Conservation (phyloP, 2,113 vertebrate species). For the Coracopsis vasa region DNA sequence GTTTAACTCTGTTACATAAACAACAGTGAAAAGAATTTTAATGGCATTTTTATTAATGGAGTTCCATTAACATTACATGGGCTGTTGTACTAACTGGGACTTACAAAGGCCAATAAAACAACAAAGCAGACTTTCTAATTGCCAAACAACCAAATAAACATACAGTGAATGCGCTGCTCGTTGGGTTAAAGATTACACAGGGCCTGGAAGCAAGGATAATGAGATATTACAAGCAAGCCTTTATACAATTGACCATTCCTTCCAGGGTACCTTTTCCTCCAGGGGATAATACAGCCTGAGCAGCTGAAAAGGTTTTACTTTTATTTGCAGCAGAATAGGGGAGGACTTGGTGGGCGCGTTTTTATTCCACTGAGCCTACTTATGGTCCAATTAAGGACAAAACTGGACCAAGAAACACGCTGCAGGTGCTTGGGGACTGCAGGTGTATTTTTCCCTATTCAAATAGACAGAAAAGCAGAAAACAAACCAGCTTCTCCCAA, state of each 20-base stretch:
- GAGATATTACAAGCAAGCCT: slow-evolving; percentile 61
- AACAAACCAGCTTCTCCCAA: neutral
- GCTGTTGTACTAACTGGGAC: slow-evolving; percentile 59
- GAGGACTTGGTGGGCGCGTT: neutral
- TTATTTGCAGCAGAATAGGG: slow-evolving; percentile 14
- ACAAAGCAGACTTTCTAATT: slow-evolving; percentile 66
- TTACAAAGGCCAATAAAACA: slow-evolving; percentile 62
- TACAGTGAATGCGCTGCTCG: slow-evolving; percentile 56
- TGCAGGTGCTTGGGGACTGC: slow-evolving; percentile 24
- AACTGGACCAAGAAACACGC: neutral
- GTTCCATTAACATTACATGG: slow-evolving; percentile 71
- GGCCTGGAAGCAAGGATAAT: slow-evolving; percentile 66
- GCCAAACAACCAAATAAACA: slow-evolving; percentile 68
- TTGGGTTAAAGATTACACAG: slow-evolving; percentile 78
- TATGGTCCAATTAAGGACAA: neutral
- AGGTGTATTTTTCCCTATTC: neutral
- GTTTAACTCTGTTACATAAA: slow-evolving; percentile 65
- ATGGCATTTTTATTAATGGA: slow-evolving; percentile 75
- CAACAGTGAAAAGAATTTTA: slow-evolving; percentile 77
- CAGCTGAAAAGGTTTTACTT: slow-evolving; percentile 41
- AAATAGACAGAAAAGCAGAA: neutral
- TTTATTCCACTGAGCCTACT: neutral
- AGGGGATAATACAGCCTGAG: slow-evolving; percentile 42
- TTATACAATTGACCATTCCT: slow-evolving; percentile 60
- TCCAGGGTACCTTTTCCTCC: slow-evolving; percentile 55